phyloP scores from a whole-genome alignment of 2,797 vertebrate species.

The Leucoraja ocellata region DNA sequence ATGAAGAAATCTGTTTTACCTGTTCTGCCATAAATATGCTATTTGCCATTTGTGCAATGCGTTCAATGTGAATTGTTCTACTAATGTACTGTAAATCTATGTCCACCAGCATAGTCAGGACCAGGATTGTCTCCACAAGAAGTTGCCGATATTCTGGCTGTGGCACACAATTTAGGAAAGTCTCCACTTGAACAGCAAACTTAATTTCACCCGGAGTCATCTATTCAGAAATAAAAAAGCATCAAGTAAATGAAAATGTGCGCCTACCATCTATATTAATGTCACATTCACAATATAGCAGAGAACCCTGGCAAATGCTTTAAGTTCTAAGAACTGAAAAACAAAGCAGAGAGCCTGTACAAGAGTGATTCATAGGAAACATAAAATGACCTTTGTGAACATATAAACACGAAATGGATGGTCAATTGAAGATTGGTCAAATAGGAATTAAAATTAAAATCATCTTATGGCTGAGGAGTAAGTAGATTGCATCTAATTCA shows the following conservation, averaged over 20 bases:
- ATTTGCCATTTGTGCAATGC: conserved; percentile 80
- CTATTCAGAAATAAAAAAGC: conserved; percentile 50
- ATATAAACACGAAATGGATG: background rate
- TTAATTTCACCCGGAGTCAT: conserved; percentile 97
- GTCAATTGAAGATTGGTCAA: no score
- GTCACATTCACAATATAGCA: background rate
- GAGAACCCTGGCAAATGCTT: background rate
- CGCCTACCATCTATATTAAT: background rate
- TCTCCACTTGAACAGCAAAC: conserved; percentile 91
- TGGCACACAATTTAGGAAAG: conserved; percentile 83
- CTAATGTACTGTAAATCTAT: conserved; percentile 82
- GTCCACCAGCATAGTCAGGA: conserved; percentile 88
- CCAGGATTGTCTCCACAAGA: conserved; percentile 88
- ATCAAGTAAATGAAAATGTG: conserved; percentile 1
- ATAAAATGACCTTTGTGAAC: background rate
- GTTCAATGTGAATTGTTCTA: conserved; percentile 84
- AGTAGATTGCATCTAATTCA: no score
- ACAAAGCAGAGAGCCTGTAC: background rate
- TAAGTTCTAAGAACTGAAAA: background rate
- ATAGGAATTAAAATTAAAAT: no score
- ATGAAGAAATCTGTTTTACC: conserved; percentile 50
- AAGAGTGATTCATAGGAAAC: background rate
- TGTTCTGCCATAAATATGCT: conserved; percentile 88
- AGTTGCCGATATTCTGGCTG: conserved; percentile 95
- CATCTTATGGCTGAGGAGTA: no score